A percentile compares a stretch with the other conserved stretches of the same genome.
phyloP scores from a whole-genome alignment of 1,140 invertebrate genomes.

The Rhynchophorus ferrugineus region DNA sequence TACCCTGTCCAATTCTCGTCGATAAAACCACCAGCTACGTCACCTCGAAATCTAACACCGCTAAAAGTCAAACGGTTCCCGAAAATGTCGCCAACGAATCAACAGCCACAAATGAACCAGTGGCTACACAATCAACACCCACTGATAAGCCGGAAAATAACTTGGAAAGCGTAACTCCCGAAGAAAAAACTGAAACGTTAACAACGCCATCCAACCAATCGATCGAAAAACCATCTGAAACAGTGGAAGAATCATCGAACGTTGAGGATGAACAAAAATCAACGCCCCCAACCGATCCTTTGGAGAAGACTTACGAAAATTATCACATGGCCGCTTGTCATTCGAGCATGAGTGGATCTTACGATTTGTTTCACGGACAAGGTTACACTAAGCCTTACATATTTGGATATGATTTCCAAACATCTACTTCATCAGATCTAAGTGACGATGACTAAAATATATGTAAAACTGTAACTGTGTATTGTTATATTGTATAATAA shows the following conservation, averaged over 20 bases:
- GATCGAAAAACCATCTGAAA: not conserved
- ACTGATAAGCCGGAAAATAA: not conserved
- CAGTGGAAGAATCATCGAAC: not conserved
- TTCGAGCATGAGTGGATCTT: conserved; percentile 32
- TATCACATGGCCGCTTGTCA: conserved; percentile 31
- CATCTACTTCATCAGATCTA: conserved; percentile 22
- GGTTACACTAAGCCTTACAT: conserved; percentile 28
- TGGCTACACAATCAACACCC: not conserved
- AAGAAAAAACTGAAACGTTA: not conserved
- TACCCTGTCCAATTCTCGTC: conserved; percentile 8
- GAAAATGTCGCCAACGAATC: not conserved
- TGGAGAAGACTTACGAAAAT: conserved; percentile 6
- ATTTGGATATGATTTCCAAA: conserved; percentile 36
- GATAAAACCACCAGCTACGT: conserved; percentile 11
- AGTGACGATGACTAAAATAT: conserved; percentile 14
- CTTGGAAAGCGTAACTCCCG: not conserved
- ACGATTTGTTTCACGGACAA: conserved; percentile 22
- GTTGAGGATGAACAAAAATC: not conserved
- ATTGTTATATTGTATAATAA: not conserved
- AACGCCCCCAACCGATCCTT: not conserved
- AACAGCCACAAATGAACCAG: not conserved
- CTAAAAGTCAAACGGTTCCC: conserved; percentile 2
- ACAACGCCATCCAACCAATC: not conserved
- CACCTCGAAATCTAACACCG: conserved; percentile 7
- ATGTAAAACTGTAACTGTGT: not conserved